Evolutionary conservation across 2,113 vertebrate genomes (phyloP).

Genomic region (Ranitomeya variabilis): DNA sequence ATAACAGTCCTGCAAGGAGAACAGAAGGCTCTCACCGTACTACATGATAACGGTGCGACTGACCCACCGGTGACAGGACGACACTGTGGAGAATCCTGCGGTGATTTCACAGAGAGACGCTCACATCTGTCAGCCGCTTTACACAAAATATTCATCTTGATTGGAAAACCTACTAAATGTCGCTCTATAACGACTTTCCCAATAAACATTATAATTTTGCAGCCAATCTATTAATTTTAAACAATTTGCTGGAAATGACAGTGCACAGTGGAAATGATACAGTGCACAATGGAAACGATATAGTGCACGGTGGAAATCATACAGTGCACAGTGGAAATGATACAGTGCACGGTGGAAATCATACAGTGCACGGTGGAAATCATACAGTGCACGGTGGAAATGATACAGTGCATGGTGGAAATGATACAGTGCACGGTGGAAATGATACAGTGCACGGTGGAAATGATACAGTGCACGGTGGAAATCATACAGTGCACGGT

Average conservation of each 20-base stretch:
- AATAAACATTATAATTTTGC: slow-evolving; percentile 28
- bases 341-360: too few species aligned
- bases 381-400: too few species aligned
- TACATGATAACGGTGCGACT: neutral
- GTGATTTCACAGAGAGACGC: neutral
- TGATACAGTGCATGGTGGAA: too few species aligned
- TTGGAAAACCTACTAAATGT: neutral
- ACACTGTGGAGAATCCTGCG: neutral
- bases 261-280: neutral
- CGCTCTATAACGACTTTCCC: neutral
- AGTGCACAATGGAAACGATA: too few species aligned
- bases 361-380: too few species aligned
- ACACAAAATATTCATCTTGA: slow-evolving; percentile 27
- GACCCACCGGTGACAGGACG: neutral
- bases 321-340: too few species aligned
- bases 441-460: too few species aligned
- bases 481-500: too few species aligned
- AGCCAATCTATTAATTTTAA: slow-evolving; percentile 21
- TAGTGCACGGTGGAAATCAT: too few species aligned
- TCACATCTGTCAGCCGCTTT: slow-evolving; percentile 8
- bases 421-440: too few species aligned
- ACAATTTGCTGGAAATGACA: slow-evolving; percentile 11
- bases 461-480: too few species aligned
- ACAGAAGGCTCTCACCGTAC: neutral
- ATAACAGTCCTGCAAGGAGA: neutral